A percentile compares a stretch with the other conserved stretches of the same genome.
Evolutionary conservation across 2,113 vertebrate genomes (phyloP).

Genomic region (Passer montanus): DNA sequence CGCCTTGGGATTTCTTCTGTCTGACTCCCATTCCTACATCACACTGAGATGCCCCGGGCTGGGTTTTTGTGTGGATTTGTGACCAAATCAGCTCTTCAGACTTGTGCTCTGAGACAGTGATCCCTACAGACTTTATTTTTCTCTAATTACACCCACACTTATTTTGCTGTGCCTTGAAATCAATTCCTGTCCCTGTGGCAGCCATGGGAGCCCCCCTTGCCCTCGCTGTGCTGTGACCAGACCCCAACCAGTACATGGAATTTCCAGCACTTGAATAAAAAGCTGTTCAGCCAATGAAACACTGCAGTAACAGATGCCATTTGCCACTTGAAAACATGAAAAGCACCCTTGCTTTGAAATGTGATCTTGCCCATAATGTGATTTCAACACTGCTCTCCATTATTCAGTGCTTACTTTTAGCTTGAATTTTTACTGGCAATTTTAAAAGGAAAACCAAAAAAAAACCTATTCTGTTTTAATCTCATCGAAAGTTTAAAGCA

Average conservation of each 20-base stretch:
- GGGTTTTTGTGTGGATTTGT: not conserved
- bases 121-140: not conserved
- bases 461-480: not conserved
- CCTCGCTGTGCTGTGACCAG: not conserved
- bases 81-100: not conserved
- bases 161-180: not conserved
- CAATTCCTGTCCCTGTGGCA: not conserved
- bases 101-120: not conserved
- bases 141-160: not conserved
- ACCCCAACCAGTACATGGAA: not conserved
- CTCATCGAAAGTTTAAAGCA: slow-evolving; percentile 44
- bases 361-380: not conserved
- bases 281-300: not conserved
- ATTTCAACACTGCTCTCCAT: not conserved
- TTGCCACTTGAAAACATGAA: slow-evolving; percentile 17
- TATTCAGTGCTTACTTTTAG: slow-evolving; percentile 21
- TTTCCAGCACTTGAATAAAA: not conserved
- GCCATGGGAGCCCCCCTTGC: not conserved
- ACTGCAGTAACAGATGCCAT: not conserved
- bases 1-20: not conserved
- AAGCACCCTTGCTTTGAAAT: slow-evolving; percentile 13
- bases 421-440: not conserved
- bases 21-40: not conserved
- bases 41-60: not conserved
- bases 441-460: not conserved